phyloP scores from a whole-genome alignment of 2,113 vertebrate species.

The Menura novaehollandiae region DNA sequence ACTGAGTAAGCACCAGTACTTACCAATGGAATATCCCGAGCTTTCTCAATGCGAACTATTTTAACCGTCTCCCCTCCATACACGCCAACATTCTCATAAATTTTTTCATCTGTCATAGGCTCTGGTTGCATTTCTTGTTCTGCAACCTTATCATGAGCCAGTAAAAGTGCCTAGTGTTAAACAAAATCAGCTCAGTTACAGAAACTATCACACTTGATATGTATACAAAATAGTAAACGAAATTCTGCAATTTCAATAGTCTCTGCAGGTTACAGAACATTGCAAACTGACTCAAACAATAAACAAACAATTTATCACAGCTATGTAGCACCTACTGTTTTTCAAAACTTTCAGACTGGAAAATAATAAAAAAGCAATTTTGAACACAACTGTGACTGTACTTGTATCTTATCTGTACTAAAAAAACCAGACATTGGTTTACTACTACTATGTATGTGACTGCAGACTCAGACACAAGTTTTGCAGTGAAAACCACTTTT shows the following conservation, averaged over 20 bases:
- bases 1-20: conserved; percentile 40
- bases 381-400: not conserved
- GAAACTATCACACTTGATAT: not conserved
- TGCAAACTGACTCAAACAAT: not conserved
- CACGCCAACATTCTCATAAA: conserved; percentile 79
- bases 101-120: conserved; percentile 73
- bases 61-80: conserved; percentile 90
- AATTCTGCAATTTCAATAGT: not conserved
- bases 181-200: conserved; percentile 17
- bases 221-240: not conserved
- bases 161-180: conserved; percentile 84
- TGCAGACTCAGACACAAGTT: not conserved
- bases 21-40: conserved; percentile 90
- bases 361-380: not conserved
- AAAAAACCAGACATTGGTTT: not conserved
- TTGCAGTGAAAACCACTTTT: not conserved
- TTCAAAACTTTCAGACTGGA: not conserved
- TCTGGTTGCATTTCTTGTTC: conserved; percentile 88
- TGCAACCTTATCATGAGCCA: conserved; percentile 90
- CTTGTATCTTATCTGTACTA: not conserved
- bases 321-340: not conserved
- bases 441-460: not conserved
- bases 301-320: not conserved
- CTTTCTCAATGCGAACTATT: conserved; percentile 92
- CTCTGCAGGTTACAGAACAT: not conserved